Conservation (phyloP, 2,797 vertebrate species). For the Pseudopleuronectes americanus region DNA sequence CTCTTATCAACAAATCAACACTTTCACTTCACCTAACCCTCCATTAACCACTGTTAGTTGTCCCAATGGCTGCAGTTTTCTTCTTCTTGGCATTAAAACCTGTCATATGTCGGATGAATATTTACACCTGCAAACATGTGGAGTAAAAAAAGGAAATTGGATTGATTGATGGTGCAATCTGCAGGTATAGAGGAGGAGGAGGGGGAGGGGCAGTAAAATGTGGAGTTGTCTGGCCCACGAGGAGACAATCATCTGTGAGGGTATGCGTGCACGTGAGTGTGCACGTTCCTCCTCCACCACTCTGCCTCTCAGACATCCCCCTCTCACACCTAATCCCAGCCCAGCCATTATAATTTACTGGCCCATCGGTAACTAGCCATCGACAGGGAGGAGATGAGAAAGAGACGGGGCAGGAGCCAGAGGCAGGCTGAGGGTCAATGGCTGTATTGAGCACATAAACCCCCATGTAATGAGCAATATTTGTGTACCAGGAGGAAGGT, state of each 20-base stretch:
- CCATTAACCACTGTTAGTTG: neutral
- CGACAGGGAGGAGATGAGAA: constrained; percentile 70
- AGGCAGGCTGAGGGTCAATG: constrained; percentile 75
- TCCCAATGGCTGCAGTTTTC: constrained; percentile 9
- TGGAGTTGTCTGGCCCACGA: constrained; percentile 67
- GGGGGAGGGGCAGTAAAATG: constrained; percentile 56
- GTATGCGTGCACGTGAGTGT: constrained; percentile 29
- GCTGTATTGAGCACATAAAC: constrained; percentile 81
- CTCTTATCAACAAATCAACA: constrained; percentile 8
- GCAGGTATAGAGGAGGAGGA: constrained; percentile 63
- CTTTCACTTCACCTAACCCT: neutral
- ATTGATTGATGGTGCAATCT: constrained; percentile 76
- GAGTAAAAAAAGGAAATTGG: constrained; percentile 49
- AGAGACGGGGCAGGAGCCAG: constrained; percentile 62
- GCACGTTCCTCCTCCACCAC: constrained; percentile 23
- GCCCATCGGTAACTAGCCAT: constrained; percentile 77
- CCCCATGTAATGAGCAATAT: constrained; percentile 82
- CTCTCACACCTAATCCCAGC: constrained; percentile 73
- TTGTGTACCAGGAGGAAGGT: constrained; percentile 80
- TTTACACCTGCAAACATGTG: constrained; percentile 50
- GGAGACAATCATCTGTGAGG: constrained; percentile 67
- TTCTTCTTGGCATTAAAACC: constrained; percentile 10
- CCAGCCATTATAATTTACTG: constrained; percentile 77
- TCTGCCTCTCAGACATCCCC: constrained; percentile 55
- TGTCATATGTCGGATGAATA: neutral